Evolutionary conservation across 2,797 vertebrate genomes (phyloP).

Genomic region (Manis pentadactyla): DNA sequence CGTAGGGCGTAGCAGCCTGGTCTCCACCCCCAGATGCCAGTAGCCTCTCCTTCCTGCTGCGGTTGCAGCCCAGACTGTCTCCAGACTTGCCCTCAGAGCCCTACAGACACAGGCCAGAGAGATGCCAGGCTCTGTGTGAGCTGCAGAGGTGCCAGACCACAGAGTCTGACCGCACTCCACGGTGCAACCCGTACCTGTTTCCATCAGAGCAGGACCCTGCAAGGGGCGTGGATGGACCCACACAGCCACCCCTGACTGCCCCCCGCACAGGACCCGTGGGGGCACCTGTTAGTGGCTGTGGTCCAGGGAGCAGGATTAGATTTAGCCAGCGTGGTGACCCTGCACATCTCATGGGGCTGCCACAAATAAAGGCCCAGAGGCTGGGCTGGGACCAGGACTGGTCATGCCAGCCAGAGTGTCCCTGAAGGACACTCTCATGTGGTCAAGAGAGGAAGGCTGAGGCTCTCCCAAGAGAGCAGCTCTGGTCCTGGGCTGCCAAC

Average conservation of each 20-base stretch:
- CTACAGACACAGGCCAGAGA: background rate
- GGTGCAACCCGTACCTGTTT: accelerated
- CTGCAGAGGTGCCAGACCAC: no score
- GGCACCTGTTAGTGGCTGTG: background rate
- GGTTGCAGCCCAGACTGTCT: accelerated
- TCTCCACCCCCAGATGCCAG: no score
- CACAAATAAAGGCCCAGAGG: background rate
- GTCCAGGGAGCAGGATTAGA: background rate
- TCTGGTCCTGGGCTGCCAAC: background rate
- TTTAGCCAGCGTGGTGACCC: background rate
- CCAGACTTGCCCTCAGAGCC: background rate
- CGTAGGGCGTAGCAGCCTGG: background rate
- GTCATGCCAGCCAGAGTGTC: background rate
- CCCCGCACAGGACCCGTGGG: accelerated
- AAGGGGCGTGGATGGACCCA: accelerated
- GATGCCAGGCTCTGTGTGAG: accelerated
- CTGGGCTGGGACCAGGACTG: accelerated
- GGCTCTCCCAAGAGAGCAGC: background rate
- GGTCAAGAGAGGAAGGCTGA: background rate
- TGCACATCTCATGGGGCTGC: no score
- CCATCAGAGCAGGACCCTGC: background rate
- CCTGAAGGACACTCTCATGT: background rate
- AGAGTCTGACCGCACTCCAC: accelerated
- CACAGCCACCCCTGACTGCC: accelerated
- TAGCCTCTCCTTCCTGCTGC: no score